phyloP scores from a whole-genome alignment of 2,888 invertebrate species.

The Amphiduros pacificus region DNA sequence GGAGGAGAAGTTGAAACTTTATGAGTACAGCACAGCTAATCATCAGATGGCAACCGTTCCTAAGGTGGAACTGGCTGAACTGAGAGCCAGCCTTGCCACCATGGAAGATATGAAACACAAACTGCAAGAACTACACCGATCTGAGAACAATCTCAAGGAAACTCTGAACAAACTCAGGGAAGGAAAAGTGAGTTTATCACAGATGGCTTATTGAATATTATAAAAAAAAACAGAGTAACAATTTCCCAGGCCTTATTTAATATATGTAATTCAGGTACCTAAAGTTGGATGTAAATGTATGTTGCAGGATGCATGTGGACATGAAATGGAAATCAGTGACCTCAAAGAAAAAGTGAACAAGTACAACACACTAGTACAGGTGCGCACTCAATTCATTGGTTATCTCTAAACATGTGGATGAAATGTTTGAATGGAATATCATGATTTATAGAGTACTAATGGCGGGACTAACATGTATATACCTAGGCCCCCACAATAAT shows the following conservation, averaged over 20 bases:
- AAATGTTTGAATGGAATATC: neutral
- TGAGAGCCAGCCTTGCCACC: neutral
- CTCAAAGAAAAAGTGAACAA: slow-evolving; percentile 28
- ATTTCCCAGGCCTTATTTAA: neutral
- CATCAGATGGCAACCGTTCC: slow-evolving; percentile 13
- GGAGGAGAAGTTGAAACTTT: slow-evolving; percentile 4
- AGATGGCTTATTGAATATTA: neutral
- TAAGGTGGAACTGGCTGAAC: neutral
- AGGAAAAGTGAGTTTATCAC: slow-evolving; percentile 14
- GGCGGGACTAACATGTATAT: too few species aligned
- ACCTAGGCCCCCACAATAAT: too few species aligned
- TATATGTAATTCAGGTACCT: neutral
- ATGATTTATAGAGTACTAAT: too few species aligned
- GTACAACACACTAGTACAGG: slow-evolving; percentile 12
- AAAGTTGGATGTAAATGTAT: neutral
- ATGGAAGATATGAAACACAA: neutral
- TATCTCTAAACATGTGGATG: too few species aligned
- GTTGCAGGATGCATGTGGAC: slow-evolving; percentile 42
- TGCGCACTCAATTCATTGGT: too few species aligned
- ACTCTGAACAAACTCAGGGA: slow-evolving; percentile 15
- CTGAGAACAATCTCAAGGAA: slow-evolving; percentile 19
- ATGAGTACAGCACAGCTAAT: slow-evolving; percentile 2
- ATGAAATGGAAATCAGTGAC: slow-evolving; percentile 43
- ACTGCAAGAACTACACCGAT: neutral
- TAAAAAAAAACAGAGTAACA: neutral